Evolutionary conservation across 2,113 vertebrate genomes (phyloP), one percentile per base, ranked within the genome.

Genomic region (Eonycteris spelaea): DNA sequence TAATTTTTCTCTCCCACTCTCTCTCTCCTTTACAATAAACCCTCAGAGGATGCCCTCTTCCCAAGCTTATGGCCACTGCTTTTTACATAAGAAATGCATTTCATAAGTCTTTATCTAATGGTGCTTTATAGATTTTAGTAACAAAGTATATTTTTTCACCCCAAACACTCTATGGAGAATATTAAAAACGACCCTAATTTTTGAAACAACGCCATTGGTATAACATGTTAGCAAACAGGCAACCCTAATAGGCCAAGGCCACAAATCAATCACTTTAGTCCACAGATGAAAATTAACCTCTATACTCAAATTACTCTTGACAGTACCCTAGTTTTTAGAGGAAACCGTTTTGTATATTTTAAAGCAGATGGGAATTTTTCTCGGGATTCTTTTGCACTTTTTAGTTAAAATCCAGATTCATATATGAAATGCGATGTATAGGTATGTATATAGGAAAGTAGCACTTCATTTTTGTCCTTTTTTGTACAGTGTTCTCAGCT

Each of bases 401-500:
- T n/a, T n/a, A n/a, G n/a, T n/a, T n/a, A n/a, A n/a, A n/a, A n/a
- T n/a, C n/a, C n/a, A n/a, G n/a, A n/a, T n/a, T n/a, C n/a, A n/a
- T n/a, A n/a, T n/a, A n/a, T n/a, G n/a, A n/a, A n/a, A n/a, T n/a
- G n/a, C n/a, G n/a, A n/a, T n/a, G n/a, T n/a, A n/a, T n/a, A n/a
- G n/a, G n/a, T n/a, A n/a, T n/a, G n/a, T n/a, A n/a, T n/a, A n/a
- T n/a, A n/a, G n/a, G n/a, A n/a, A n/a, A n/a, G n/a, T n/a, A n/a
- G n/a, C n/a, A n/a, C n/a, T n/a, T n/a, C n/a, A n/a, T n/a, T n/a
- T n/a, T n/a, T n/a, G n/a, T n/a, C n/a, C n/a, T n/a, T n/a, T n/a
- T n/a, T n/a, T n/a, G 89, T 96, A 92, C 98, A 99, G 99, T 99
- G 99, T 97, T 99, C 99, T 65, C 98, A 99, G 95, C 98, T 99